Base-by-base conservation (phyloP, 2,797 vertebrate species). In the Adelosebastes latens region DNA sequence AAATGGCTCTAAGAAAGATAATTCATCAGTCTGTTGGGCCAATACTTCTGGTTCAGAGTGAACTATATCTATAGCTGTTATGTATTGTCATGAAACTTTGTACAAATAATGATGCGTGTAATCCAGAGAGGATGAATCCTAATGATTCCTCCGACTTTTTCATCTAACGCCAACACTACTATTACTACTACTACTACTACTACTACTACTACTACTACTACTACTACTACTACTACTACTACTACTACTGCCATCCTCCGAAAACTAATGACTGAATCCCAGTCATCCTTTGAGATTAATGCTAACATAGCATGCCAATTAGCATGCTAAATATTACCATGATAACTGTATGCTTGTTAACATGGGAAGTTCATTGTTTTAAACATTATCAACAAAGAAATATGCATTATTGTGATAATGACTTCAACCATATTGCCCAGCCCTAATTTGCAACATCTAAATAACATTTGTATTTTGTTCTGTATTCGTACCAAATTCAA, bases 201-300 rank as follows among this genome's bases (percentile, higher is more conserved):
- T 32, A 32, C 31, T 32, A 32, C 29, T 29, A 29, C 29, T 29
- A 29, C 29, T 29, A 29, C 29, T 29, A 29, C 29, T 6, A 29
- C 29, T 29, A 29, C 29, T 29, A 32, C 31, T 32, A 9, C 31
- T 32, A 9, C 32, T 32, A 32, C 32, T 32, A 9, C 34, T 36
- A 39, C 39, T 42, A 46, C 0, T 20, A 18, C 46, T 49, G 0
- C 16, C 55, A 27, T 27, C 24, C 12, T 2, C 24, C 55, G 0
- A 58, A 58, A 63, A 60, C 8, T 18, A 20, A 32, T 20, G 59
- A 60, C 59, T 60, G 29, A 61, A 18, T 29, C 0, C 25, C 25
- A 59, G 56, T 10, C 39, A 12, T 20, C 63, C 16, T 63, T 63
- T 22, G 6, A 61, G 27, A 32, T 24, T 24, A 39, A 39, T 39